These are phyloP conservation scores for Oreohelix idahoensis DNA, from an alignment of 1,140 invertebrate genomes.

Conservation along the genomic window DNA sequence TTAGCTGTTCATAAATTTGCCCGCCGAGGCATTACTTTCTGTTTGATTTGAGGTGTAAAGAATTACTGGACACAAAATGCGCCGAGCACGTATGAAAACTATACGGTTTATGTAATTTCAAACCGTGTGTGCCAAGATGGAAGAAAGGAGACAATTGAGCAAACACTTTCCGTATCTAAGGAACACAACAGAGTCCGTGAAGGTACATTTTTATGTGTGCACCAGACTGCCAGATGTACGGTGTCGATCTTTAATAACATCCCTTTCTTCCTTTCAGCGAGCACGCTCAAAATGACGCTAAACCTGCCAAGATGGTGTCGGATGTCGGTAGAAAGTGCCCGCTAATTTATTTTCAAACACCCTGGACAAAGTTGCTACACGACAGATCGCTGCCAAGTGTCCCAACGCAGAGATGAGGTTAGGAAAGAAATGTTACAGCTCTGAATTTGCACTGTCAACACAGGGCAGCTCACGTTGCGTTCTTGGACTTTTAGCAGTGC, in stretches of 20 bases:
- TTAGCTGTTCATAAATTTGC: not conserved
- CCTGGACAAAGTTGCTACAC: slow-evolving; percentile 42
- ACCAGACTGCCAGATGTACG: slow-evolving; percentile 29
- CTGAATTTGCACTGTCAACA: slow-evolving; percentile 27
- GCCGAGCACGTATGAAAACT: slow-evolving; percentile 18
- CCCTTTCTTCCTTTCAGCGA: slow-evolving; percentile 24
- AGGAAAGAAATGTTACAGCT: slow-evolving; percentile 25
- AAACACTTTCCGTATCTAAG: slow-evolving; percentile 30
- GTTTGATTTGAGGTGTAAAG: slow-evolving; percentile 22
- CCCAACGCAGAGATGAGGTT: not conserved
- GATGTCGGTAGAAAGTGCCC: slow-evolving; percentile 39
- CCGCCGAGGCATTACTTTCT: slow-evolving; percentile 4
- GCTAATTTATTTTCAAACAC: slow-evolving; percentile 46
- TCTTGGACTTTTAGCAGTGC: not conserved
- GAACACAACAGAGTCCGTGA: slow-evolving; percentile 6
- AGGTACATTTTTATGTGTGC: slow-evolving; percentile 26
- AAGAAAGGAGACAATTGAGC: not conserved
- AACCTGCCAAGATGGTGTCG: slow-evolving; percentile 32
- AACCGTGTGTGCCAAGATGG: slow-evolving; percentile 1
- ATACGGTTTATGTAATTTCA: slow-evolving; percentile 14
- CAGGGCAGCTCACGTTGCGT: not conserved
- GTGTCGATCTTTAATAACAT: slow-evolving; percentile 39
- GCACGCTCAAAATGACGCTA: slow-evolving; percentile 37
- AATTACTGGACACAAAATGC: not conserved
- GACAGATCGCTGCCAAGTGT: not conserved